Conservation (phyloP, 2,888 invertebrate genomes). For the Leucophenga maculata region DNA sequence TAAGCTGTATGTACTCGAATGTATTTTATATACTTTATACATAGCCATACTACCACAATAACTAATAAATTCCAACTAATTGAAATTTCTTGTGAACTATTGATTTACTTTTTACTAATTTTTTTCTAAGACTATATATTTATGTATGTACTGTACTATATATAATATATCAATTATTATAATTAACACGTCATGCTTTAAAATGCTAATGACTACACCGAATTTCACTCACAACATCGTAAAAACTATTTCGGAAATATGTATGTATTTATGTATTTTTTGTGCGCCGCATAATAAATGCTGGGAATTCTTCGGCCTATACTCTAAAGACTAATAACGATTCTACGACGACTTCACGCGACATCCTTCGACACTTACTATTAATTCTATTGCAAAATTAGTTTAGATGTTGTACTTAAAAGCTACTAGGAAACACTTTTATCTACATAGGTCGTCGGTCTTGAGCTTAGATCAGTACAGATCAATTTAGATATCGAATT, state of each 20-base stretch:
- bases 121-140: no score
- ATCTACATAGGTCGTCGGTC: conserved; percentile 67
- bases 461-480: conserved; percentile 46
- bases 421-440: conserved; percentile 63
- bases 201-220: conserved; percentile 2
- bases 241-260: conserved; percentile 17
- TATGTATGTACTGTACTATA: neutral
- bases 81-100: no score
- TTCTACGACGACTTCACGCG: neutral
- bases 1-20: no score
- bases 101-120: no score
- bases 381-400: conserved; percentile 11
- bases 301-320: conserved; percentile 46
- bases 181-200: conserved; percentile 12
- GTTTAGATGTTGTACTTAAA: conserved; percentile 45
- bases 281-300: conserved; percentile 71
- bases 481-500: no score
- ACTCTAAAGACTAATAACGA: conserved; percentile 30
- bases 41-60: conserved; percentile 23
- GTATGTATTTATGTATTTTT: conserved; percentile 38
- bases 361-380: neutral
- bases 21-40: neutral
- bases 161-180: conserved; percentile 2
- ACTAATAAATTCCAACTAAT: neutral
- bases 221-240: conserved; percentile 17